Evolutionary conservation across 2,888 invertebrate genomes (phyloP).

Genomic region (Halictus quadricinctus): DNA sequence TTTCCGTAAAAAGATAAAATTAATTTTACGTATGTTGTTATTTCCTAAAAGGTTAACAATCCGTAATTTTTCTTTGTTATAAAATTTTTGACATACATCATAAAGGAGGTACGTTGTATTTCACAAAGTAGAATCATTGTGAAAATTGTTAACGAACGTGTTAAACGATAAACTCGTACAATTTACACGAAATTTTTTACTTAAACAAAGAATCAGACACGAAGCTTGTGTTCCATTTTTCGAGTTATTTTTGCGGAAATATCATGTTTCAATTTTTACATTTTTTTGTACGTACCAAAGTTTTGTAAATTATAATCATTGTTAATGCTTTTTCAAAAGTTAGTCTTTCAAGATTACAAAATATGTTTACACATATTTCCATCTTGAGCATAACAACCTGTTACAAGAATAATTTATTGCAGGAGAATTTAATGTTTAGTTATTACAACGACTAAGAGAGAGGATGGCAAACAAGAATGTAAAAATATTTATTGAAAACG

Average conservation of each 20-base stretch:
- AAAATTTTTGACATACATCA: not conserved
- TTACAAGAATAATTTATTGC: not conserved
- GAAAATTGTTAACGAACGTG: not conserved
- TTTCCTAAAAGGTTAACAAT: not conserved
- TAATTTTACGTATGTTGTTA: not conserved
- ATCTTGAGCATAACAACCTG: not conserved
- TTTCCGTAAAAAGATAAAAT: not conserved
- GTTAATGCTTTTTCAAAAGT: too few relatives aligned
- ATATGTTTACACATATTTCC: too few relatives aligned
- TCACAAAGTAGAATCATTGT: not conserved
- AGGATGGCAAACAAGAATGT: not conserved
- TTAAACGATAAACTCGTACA: not conserved
- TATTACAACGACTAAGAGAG: not conserved
- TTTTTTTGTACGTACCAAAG: too few relatives aligned
- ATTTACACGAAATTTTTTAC: not conserved
- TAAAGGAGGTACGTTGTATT: not conserved
- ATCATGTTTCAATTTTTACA: not conserved
- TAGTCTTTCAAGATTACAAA: too few relatives aligned
- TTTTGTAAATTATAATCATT: too few relatives aligned
- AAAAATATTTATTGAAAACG: not conserved
- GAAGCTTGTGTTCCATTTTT: not conserved
- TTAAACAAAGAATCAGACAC: not conserved
- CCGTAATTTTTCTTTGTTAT: not conserved
- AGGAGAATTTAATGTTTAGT: not conserved
- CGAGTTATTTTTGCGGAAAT: not conserved